Evolutionary conservation across 2,797 vertebrate genomes (phyloP).

Genomic region (Muraenolepis orangiensis): DNA sequence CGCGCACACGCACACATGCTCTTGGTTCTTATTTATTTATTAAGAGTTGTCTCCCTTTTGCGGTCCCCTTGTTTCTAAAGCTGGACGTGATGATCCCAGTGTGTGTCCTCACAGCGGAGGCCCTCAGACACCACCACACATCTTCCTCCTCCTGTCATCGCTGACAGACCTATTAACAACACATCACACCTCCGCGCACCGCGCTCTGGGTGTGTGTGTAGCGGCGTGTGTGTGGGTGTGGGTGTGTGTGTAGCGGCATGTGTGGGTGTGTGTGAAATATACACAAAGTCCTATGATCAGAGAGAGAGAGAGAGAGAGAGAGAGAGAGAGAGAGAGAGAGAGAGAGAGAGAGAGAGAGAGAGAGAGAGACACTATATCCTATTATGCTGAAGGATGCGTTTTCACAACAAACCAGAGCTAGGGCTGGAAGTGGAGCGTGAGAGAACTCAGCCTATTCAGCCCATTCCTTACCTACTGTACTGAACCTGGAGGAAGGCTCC

Average conservation of each 20-base stretch:
- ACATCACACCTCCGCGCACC: slow-evolving; percentile 53
- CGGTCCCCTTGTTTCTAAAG: slow-evolving; percentile 65
- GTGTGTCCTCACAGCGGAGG: slow-evolving; percentile 58
- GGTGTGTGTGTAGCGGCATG: slow-evolving; percentile 17
- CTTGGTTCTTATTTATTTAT: slow-evolving; percentile 9
- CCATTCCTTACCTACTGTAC: too few relatives aligned
- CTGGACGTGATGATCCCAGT: slow-evolving; percentile 67
- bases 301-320: slow-evolving; percentile 35
- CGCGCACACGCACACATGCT: not conserved
- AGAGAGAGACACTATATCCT: too few relatives aligned
- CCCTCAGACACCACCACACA: slow-evolving; percentile 56
- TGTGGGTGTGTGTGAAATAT: slow-evolving; percentile 67
- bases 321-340: slow-evolving; percentile 45
- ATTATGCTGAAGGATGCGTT: too few relatives aligned
- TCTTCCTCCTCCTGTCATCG: slow-evolving; percentile 63
- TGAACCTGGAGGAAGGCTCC: too few relatives aligned
- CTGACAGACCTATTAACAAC: slow-evolving; percentile 74
- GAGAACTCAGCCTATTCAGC: too few relatives aligned
- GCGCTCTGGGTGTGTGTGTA: slow-evolving; percentile 25
- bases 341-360: too few relatives aligned
- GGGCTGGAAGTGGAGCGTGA: too few relatives aligned
- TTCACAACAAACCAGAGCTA: too few relatives aligned
- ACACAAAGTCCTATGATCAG: slow-evolving; percentile 61
- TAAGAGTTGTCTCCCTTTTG: slow-evolving; percentile 48
- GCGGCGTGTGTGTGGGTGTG: slow-evolving; percentile 7